phyloP scores from a whole-genome alignment of 2,888 invertebrate genomes.

The Byasa hedistus region DNA sequence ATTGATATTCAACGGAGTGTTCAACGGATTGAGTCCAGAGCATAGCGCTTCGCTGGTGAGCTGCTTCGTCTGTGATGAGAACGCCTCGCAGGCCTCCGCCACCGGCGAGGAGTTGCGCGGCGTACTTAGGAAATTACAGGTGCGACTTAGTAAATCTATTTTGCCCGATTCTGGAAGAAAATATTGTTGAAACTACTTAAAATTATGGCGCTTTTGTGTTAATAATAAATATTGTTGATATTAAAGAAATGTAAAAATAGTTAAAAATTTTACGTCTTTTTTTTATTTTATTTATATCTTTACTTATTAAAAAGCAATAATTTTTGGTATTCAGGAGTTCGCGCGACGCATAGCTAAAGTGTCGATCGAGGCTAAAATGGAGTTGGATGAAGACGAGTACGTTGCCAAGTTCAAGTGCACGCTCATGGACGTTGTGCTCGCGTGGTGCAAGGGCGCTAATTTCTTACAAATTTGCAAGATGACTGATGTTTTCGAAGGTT shows the following conservation, averaged over 20 bases:
- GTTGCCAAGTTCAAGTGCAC: conserved; percentile 95
- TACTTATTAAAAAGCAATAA: no score
- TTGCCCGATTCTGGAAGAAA: neutral
- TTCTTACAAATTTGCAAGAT: conserved; percentile 96
- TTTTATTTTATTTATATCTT: no score
- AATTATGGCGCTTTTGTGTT: neutral
- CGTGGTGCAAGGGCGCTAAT: conserved; percentile 96
- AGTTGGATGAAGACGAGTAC: conserved; percentile 93
- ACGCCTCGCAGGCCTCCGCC: conserved; percentile 87
- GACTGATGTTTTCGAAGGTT: conserved; percentile 97
- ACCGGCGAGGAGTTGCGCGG: conserved; percentile 92
- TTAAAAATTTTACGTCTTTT: no score
- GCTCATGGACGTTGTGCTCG: conserved; percentile 97
- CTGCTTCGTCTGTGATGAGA: conserved; percentile 96
- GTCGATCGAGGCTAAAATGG: conserved; percentile 90
- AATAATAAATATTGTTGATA: no score
- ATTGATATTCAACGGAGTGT: conserved; percentile 98
- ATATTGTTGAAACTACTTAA: neutral
- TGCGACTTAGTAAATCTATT: conserved; percentile 40
- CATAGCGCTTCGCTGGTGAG: conserved; percentile 93
- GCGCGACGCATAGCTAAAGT: conserved; percentile 95
- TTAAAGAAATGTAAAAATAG: no score
- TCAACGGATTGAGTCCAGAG: conserved; percentile 89
- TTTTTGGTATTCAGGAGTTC: conserved; percentile 82
- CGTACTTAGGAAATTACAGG: conserved; percentile 94